Base-by-base conservation (phyloP, 2,113 vertebrate genomes). In the Spermophilus dauricus region DNA sequence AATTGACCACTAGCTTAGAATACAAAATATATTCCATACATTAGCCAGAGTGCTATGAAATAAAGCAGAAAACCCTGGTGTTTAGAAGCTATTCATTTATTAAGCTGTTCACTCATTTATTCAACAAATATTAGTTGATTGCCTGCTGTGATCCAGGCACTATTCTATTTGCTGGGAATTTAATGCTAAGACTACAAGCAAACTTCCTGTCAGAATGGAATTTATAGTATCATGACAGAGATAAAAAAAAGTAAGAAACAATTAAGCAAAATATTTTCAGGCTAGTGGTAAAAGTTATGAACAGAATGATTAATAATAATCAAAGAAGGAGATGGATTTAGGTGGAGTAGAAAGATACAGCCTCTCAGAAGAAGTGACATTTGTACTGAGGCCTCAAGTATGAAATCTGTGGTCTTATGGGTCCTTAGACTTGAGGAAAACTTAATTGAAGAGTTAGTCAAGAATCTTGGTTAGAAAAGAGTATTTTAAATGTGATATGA, bases 31-130 rank as follows among this genome's bases (percentile, higher is more conserved):
- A 56, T 95, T 20, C 20, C 20, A 75, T 3, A 75, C 69, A 70
- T 78, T 91, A 75, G 56, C 20, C 10, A 88, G 53, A 51, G 4
- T 48, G 20, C 20, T 69, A 3, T 86, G 63, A 92, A 86, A 65
- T 13, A 56, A 91, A 95, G 76, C 20, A 65, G 51, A 65, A 85
- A 73, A 11, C 4, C 26, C 4, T 86, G 24, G 30, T 78, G 34
- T 80, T 92, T 34, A 75, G 9, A 58, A 89, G 30, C 4, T 45
- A 58, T 86, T 80, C 7, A 28, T 65, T 89, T 77, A 67, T 73
- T 82, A 83, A 83, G 14, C 70, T 24, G 80, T 81, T 83, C 20
- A 95, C 30, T 94, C 58, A 72, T 96, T 86, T 96, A 89, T 75
- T 92, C 24, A 94, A 70, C 28, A 94, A 89, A 61, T 86, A 63